Conservation (phyloP, 2,888 invertebrate genomes). For the Brachyptera risi region DNA sequence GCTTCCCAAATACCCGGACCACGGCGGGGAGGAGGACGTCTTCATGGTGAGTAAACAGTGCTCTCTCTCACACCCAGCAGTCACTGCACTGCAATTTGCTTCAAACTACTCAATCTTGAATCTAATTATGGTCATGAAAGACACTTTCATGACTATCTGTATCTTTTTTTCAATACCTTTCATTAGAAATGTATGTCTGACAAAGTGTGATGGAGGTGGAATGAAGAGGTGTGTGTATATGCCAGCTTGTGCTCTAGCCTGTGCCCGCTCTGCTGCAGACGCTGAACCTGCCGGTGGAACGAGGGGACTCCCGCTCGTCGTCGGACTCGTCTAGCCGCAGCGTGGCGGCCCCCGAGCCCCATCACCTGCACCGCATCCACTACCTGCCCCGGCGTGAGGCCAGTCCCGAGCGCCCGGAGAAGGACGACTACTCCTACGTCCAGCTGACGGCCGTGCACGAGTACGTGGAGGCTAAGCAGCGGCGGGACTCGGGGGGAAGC, state of each 20-base stretch:
- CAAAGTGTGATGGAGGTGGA: no score
- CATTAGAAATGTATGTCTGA: no score
- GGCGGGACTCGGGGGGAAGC: constrained; percentile 54
- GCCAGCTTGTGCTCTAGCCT: no score
- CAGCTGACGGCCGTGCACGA: constrained; percentile 80
- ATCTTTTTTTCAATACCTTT: no score
- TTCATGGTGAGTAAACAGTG: constrained; percentile 94
- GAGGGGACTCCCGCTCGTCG: constrained; percentile 72
- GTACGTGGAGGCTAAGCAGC: constrained; percentile 58
- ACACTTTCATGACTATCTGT: no score
- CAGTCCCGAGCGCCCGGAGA: constrained; percentile 35
- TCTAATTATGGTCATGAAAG: no score
- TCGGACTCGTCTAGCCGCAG: constrained; percentile 60
- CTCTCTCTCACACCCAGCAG: no score
- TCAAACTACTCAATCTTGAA: no score
- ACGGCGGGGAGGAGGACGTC: constrained; percentile 88
- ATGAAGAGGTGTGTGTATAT: no score
- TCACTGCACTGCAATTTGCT: no score
- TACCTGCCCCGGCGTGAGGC: constrained; percentile 52
- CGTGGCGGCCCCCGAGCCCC: constrained; percentile 35
- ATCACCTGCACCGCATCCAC: constrained; percentile 55
- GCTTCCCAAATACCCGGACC: constrained; percentile 65
- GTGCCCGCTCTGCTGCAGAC: no score
- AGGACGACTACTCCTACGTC: constrained; percentile 76
- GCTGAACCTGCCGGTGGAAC: constrained; percentile 77